Base-by-base conservation (phyloP, 2,797 vertebrate genomes). In the Silurus lanzhouensis region DNA sequence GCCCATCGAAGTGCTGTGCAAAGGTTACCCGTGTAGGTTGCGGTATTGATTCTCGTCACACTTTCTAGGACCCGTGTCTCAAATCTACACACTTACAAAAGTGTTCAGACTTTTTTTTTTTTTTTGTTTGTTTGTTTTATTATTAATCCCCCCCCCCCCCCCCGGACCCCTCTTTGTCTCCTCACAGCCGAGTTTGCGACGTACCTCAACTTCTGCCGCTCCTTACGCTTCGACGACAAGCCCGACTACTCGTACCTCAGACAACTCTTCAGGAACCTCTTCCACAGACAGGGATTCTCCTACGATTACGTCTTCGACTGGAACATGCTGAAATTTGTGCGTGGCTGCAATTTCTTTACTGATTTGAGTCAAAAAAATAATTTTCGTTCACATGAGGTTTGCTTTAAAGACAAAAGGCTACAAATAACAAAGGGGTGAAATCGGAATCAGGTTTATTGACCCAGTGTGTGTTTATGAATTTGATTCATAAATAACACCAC, bases 301-400 rank as follows among this genome's bases (percentile, higher is more conserved):
- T 99, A 99, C 4, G 98, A 99, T 93, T 99, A 99, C 3, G 97
- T 99, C 82, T 99, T 99, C 81, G 98, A 99, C 94, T 99, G 98
- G 98, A 99, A 99, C 93, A 99, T 99, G 98, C 95, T 99, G 81
- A 99, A 99, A 90, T 99, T 99, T 92, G 98, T 99, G 92, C 96
- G 98, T 97, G 88, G 63, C 75, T 13, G n/a, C 10, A 68, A 7
- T 52, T 52, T 52, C 48, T 52, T 8, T 52, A 52, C 0, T 0
- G 48, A 52, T 38, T 38, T 38, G 38, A 38, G 38, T 38, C 3
- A 38, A 38, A 38, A 38, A 4, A 38, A 38, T 4, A 4, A 38
- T 38, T 38, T 38, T 3, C 38, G 31, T 38, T 19, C 19, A 0
- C 8, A 3, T 70, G 31, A 2, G 19, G 31, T 17, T 14, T 31